phyloP scores from a whole-genome alignment of 1,140 invertebrate species.

The Chrysopa pallens region DNA sequence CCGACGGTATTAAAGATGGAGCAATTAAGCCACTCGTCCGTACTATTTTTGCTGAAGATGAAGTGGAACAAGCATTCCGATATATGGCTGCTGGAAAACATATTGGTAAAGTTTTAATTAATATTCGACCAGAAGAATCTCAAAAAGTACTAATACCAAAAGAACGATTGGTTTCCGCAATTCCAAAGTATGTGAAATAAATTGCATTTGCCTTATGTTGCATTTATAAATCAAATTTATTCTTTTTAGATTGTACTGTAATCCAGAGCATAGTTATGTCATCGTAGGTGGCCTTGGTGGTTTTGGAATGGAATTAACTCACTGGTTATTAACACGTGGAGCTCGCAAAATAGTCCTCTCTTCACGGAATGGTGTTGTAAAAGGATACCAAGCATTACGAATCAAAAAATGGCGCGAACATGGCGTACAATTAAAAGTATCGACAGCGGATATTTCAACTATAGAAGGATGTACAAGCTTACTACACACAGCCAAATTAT shows the following conservation, averaged over 20 bases:
- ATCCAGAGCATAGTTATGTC: slow-evolving; percentile 22
- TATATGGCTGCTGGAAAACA: slow-evolving; percentile 75
- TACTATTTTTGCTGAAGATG: slow-evolving; percentile 35
- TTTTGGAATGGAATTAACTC: slow-evolving; percentile 77
- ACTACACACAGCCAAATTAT: slow-evolving; percentile 30
- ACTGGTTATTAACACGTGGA: slow-evolving; percentile 71
- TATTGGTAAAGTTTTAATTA: slow-evolving; percentile 65
- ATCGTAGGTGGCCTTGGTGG: slow-evolving; percentile 67
- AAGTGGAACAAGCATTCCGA: slow-evolving; percentile 44
- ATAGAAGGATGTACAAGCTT: slow-evolving; percentile 30
- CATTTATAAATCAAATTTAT: slow-evolving; percentile 23
- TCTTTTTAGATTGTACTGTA: slow-evolving; percentile 9
- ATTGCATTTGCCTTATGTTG: slow-evolving; percentile 13
- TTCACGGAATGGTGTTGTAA: slow-evolving; percentile 55
- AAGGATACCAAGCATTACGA: slow-evolving; percentile 58
- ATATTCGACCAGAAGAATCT: slow-evolving; percentile 38
- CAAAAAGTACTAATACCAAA: slow-evolving; percentile 15
- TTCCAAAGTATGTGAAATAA: slow-evolving; percentile 21
- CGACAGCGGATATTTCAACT: slow-evolving; percentile 26
- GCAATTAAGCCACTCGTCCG: slow-evolving; percentile 39
- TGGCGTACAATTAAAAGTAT: slow-evolving; percentile 29
- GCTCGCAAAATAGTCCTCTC: slow-evolving; percentile 61
- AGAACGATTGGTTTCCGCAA: slow-evolving; percentile 21
- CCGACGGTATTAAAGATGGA: slow-evolving; percentile 43
- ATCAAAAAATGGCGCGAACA: slow-evolving; percentile 36